Conservation (phyloP, 53 echinoderm and acorn worm species). For the Actinopyga echinites region DNA sequence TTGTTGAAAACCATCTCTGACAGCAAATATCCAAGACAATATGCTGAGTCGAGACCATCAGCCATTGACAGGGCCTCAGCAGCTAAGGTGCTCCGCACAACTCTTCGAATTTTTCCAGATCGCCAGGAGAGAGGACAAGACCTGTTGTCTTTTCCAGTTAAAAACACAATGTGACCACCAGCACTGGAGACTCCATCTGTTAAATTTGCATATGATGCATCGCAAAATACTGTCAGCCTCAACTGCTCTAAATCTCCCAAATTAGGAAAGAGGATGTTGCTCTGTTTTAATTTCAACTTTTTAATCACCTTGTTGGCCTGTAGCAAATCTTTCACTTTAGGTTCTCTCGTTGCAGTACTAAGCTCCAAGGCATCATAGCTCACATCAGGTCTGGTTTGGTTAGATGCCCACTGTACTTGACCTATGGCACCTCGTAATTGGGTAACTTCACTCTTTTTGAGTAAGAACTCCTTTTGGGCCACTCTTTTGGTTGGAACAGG, state of each 20-base stretch:
- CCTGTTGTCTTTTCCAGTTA: slow-evolving; percentile 1
- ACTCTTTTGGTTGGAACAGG: not conserved
- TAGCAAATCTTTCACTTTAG: not conserved
- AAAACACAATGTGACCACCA: not conserved
- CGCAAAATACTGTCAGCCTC: slow-evolving; percentile 11
- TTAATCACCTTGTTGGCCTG: slow-evolving; percentile 17
- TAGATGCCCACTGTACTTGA: not conserved
- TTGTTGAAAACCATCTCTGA: not conserved
- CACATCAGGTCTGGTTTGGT: slow-evolving; percentile 8
- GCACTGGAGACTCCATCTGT: slow-evolving; percentile 7
- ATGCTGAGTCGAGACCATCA: not conserved
- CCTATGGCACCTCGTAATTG: not conserved
- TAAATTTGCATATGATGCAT: slow-evolving; percentile 21
- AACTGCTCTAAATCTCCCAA: not conserved
- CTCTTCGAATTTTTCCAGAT: not conserved
- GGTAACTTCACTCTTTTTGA: not conserved
- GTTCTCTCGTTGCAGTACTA: not conserved
- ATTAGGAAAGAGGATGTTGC: not conserved
- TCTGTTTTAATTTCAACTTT: slow-evolving; percentile 5
- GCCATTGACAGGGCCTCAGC: slow-evolving; percentile 6
- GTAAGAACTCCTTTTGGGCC: not conserved
- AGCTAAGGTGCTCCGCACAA: not conserved
- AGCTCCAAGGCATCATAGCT: not conserved
- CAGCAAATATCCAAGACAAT: not conserved
- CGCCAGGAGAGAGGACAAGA: slow-evolving; percentile 5